Conservation (phyloP, 2,113 vertebrate species). For the Myotis davidii region DNA sequence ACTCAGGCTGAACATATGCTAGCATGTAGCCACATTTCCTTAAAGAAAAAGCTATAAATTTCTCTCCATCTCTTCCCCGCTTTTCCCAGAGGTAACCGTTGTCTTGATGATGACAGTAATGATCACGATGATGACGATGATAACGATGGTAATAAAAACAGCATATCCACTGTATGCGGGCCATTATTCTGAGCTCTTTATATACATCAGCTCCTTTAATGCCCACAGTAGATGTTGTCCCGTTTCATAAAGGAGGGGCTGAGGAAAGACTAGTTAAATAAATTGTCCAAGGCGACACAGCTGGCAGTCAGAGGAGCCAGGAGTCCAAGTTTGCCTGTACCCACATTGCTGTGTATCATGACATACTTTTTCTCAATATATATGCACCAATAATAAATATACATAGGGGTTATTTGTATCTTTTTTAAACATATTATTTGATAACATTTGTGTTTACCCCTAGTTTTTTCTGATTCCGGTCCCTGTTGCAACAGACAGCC, state of each 20-base stretch:
- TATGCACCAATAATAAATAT: background rate
- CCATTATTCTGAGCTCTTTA: conserved; percentile 11
- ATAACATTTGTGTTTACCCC: background rate
- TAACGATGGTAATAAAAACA: background rate
- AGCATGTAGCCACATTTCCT: background rate
- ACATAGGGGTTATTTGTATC: background rate
- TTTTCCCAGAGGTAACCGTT: background rate
- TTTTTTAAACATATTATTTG: background rate
- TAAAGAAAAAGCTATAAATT: background rate
- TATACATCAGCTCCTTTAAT: background rate
- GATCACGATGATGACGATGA: background rate
- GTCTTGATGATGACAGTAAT: background rate
- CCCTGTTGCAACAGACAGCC: background rate
- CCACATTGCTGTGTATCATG: background rate
- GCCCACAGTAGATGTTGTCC: background rate
- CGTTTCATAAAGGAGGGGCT: background rate
- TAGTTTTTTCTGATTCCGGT: background rate
- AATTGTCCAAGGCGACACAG: background rate
- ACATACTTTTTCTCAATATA: background rate
- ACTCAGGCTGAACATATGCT: background rate
- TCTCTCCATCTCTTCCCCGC: background rate
- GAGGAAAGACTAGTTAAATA: background rate
- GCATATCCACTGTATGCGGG: background rate
- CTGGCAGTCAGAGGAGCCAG: background rate
- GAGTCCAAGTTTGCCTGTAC: background rate